These are phyloP conservation scores for Carapus acus DNA, from an alignment of 2,797 vertebrate genomes.

Conservation along the genomic window DNA sequence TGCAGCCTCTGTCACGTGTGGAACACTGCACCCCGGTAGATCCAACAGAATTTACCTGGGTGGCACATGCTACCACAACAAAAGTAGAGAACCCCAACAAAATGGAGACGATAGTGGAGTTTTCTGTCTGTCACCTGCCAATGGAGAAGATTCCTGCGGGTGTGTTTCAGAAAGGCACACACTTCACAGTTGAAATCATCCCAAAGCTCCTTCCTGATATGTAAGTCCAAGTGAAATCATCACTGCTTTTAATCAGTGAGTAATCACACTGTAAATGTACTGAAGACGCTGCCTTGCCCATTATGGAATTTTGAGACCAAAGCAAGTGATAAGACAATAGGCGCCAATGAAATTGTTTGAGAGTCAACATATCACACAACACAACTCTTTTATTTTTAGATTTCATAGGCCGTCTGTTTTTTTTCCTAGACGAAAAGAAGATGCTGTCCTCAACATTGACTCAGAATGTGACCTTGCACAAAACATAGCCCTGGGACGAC, in stretches of 20 bases:
- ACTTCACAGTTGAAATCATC: conserved; percentile 82
- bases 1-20: conserved; percentile 22
- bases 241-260: not conserved
- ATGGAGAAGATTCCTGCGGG: conserved; percentile 70
- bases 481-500: conserved; percentile 71
- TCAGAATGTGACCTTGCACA: conserved; percentile 64
- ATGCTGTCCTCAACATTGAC: conserved; percentile 65
- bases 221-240: conserved; percentile 67
- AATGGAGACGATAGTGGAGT: conserved; percentile 54
- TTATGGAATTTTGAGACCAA: too few relatives aligned
- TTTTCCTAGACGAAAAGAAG: conserved; percentile 78
- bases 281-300: too few relatives aligned
- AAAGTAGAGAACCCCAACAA: not conserved
- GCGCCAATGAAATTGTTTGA: too few relatives aligned
- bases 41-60: conserved; percentile 78
- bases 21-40: conserved; percentile 54
- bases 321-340: too few relatives aligned
- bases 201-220: conserved; percentile 81
- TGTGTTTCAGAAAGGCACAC: conserved; percentile 48
- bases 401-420: too few relatives aligned
- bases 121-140: conserved; percentile 70
- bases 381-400: too few relatives aligned
- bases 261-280: not conserved
- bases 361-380: too few relatives aligned
- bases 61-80: conserved; percentile 77